phyloP scores from a whole-genome alignment of 2,113 vertebrate species.

The Myrmecophaga tridactyla region DNA sequence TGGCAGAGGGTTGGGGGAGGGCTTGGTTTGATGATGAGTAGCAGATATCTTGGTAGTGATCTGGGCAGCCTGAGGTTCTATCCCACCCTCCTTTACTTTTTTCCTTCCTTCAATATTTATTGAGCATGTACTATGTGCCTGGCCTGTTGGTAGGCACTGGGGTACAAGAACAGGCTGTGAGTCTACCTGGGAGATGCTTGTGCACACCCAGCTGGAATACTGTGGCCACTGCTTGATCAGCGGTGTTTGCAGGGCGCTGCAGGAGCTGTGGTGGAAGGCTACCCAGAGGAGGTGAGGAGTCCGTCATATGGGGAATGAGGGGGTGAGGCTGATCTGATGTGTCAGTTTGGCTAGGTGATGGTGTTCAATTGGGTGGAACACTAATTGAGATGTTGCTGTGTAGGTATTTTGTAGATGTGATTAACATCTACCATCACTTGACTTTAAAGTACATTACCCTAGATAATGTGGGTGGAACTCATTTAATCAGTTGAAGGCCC shows the following conservation, averaged over 20 bases:
- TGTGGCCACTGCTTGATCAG: background rate
- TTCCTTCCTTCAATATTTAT: background rate
- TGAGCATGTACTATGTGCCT: background rate
- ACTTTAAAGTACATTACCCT: too few species aligned
- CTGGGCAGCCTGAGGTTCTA: background rate
- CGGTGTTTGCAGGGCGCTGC: too few species aligned
- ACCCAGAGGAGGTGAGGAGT: background rate
- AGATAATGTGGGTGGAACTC: too few species aligned
- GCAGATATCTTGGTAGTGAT: background rate
- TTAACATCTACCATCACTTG: too few species aligned
- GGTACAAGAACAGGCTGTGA: background rate
- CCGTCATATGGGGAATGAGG: background rate
- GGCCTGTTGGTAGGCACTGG: background rate
- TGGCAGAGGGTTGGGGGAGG: background rate
- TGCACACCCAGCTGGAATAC: background rate
- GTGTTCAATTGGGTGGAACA: too few species aligned
- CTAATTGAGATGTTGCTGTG: too few species aligned
- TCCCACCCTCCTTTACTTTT: background rate
- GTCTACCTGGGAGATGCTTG: background rate
- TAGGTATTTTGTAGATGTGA: too few species aligned
- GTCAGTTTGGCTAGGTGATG: too few species aligned
- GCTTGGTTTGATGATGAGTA: background rate
- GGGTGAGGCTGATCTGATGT: too few species aligned
- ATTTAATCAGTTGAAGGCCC: too few species aligned
- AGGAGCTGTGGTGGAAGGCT: background rate